A percentile compares a stretch with the other conserved stretches of the same genome.
Conservation (phyloP, 2,888 invertebrate species). For the Spialia ferax region DNA sequence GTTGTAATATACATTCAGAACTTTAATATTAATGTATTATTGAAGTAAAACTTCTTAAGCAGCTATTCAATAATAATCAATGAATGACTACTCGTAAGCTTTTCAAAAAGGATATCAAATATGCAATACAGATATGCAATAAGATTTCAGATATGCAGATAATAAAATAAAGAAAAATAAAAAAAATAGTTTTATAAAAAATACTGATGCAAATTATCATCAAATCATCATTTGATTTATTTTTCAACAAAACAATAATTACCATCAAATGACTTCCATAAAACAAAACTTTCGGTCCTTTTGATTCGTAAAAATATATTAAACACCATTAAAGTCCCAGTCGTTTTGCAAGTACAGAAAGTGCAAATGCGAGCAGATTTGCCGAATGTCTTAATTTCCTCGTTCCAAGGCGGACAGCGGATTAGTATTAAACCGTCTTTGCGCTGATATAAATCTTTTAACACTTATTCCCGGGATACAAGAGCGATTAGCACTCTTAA, state of each 20-base stretch:
- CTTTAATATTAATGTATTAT: too few relatives aligned
- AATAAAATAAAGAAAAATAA: too few relatives aligned
- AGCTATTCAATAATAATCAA: too few relatives aligned
- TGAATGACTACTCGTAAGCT: too few relatives aligned
- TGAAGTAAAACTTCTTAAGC: too few relatives aligned
- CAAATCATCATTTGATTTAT: too few relatives aligned
- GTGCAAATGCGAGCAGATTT: slow-evolving; percentile 37
- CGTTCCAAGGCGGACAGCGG: slow-evolving; percentile 52
- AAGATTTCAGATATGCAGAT: too few relatives aligned
- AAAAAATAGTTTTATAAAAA: too few relatives aligned
- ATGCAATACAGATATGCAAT: too few relatives aligned
- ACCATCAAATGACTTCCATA: background rate
- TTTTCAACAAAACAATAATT: too few relatives aligned
- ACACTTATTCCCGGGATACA: slow-evolving; percentile 78
- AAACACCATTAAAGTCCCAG: slow-evolving; percentile 7
- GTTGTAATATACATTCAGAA: background rate
- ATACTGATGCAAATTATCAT: too few relatives aligned
- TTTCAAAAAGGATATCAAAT: too few relatives aligned
- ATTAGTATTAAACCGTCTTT: slow-evolving; percentile 64
- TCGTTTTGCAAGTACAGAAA: slow-evolving; percentile 13
- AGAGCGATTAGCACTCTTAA: slow-evolving; percentile 75
- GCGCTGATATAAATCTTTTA: slow-evolving; percentile 83
- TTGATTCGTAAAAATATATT: slow-evolving; percentile 15
- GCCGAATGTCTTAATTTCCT: slow-evolving; percentile 78
- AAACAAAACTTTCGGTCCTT: background rate